A percentile compares a stretch with the other conserved stretches of the same genome.
Evolutionary conservation across 1,140 invertebrate genomes (phyloP).

Genomic region (Formica selysi): DNA sequence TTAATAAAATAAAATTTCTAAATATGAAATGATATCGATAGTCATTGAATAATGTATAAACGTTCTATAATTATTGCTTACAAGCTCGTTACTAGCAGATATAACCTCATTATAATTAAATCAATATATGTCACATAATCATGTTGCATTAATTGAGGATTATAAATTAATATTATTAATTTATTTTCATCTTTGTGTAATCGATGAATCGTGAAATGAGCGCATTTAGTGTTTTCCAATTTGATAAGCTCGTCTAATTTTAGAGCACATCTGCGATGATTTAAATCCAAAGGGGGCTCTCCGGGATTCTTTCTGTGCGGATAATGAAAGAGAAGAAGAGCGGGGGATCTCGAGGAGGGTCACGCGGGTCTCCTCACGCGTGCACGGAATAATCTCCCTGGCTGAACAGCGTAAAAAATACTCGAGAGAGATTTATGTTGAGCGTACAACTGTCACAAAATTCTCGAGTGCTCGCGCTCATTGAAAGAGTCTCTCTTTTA

Average conservation of each 20-base stretch:
- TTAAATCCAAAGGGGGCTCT: constrained; percentile 47
- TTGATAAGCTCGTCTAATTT: constrained; percentile 75
- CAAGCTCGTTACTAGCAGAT: neutral
- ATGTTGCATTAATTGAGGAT: neutral
- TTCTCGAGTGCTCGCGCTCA: constrained; percentile 33
- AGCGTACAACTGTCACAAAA: constrained; percentile 70
- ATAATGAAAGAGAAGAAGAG: constrained; percentile 72
- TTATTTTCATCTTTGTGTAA: constrained; percentile 35
- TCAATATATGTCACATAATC: neutral
- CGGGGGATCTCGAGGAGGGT: constrained; percentile 35
- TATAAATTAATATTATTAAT: constrained; percentile 57
- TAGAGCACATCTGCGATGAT: constrained; percentile 74
- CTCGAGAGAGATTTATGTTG: constrained; percentile 70
- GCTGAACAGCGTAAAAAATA: constrained; percentile 65
- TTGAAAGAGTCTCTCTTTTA: constrained; percentile 15
- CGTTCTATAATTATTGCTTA: neutral
- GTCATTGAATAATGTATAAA: neutral
- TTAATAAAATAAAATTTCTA: neutral
- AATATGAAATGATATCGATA: neutral
- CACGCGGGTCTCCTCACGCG: constrained; percentile 66
- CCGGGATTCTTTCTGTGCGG: constrained; percentile 57
- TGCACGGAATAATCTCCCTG: constrained; percentile 72
- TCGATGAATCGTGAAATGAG: constrained; percentile 37
- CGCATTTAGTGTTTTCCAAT: constrained; percentile 74
- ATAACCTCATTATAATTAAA: constrained; percentile 3